Evolutionary conservation across 1,140 invertebrate genomes (phyloP), one percentile per base, ranked within the genome.

Genomic region (Caenorhabditis remanei): DNA sequence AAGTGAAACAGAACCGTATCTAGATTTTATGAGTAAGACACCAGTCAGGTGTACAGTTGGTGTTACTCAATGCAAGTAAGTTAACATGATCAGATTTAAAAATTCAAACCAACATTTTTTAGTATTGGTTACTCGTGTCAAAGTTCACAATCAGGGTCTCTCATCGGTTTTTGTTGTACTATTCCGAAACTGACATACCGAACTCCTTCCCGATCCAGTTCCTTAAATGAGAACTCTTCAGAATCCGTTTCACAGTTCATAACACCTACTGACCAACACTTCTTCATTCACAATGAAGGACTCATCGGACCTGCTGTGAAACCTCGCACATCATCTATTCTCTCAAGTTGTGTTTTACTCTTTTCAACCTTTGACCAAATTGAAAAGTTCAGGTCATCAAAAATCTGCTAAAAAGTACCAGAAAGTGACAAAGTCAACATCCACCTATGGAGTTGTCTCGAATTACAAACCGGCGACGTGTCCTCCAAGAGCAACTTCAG

Each of bases 151-250:
- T 63, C 84, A 9, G 84, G 84, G 2, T 85, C 84, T 21, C 19
- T 85, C 5, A 85, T 85, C 19, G 84, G 84, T 8, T 85, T 85
- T 50, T 85, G 84, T 32, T 85, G 84, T 61, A 85, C 84, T 13
- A 46, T 50, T 40, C 84, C 84, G 4, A 85, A 85, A 79, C 3
- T 79, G 7, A 79, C 14, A 13, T 79, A 50, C 21, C 71, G 71
- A 9, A 13, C 71, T 24, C 71, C 71, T 13, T 53, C 46, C 9
- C 71, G 71, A 7, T 79, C 71, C 9, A 46, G 41, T n/a, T 63
- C 61, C 24, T 21, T 4, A 4, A 13, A 32, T 11, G 46, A 24
- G 46, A n/a, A 16, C 40, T 19, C 65, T 19, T 0, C n/a, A 46
- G 65, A 46, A 46, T 11, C 63, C 32, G 32, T 2, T 32, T 32